Evolutionary conservation across 1,140 invertebrate species (phyloP).

Genomic region (Pomphorhynchus laevis): DNA sequence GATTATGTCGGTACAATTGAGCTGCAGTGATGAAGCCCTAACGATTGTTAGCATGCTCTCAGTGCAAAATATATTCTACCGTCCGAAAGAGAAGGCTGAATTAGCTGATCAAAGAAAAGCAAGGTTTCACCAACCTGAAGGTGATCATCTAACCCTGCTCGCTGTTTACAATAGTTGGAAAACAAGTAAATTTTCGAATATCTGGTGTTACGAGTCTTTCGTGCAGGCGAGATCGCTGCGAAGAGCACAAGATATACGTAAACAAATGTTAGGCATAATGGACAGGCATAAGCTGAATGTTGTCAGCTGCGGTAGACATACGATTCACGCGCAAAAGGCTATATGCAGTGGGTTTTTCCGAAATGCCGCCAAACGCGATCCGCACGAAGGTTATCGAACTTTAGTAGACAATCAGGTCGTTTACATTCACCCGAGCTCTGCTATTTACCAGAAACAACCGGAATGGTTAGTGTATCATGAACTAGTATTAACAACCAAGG

Average conservation of each 20-base stretch:
- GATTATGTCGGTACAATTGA: conserved; percentile 90
- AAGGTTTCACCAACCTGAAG: conserved; percentile 90
- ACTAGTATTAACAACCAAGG: conserved; percentile 86
- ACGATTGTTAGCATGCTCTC: conserved; percentile 95
- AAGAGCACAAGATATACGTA: conserved; percentile 77
- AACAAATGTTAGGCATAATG: conserved; percentile 87
- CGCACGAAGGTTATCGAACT: conserved; percentile 86
- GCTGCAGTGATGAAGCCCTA: conserved; percentile 83
- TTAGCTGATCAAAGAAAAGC: conserved; percentile 84
- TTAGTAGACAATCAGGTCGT: conserved; percentile 86
- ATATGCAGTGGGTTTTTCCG: conserved; percentile 95
- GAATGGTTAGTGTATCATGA: conserved; percentile 88
- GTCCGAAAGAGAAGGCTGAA: conserved; percentile 60
- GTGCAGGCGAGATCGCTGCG: conserved; percentile 80
- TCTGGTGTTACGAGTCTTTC: conserved; percentile 99
- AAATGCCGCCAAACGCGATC: conserved; percentile 93
- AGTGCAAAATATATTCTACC: conserved; percentile 91
- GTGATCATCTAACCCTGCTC: conserved; percentile 79
- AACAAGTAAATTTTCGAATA: conserved; percentile 88
- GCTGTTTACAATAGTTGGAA: conserved; percentile 98
- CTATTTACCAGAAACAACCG: conserved; percentile 77
- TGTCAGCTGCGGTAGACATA: conserved; percentile 70
- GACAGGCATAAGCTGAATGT: conserved; percentile 89
- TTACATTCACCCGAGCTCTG: conserved; percentile 90
- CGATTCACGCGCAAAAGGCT: conserved; percentile 69